Base-by-base conservation (phyloP, 2,113 vertebrate genomes). In the Cryptotis parvus region DNA sequence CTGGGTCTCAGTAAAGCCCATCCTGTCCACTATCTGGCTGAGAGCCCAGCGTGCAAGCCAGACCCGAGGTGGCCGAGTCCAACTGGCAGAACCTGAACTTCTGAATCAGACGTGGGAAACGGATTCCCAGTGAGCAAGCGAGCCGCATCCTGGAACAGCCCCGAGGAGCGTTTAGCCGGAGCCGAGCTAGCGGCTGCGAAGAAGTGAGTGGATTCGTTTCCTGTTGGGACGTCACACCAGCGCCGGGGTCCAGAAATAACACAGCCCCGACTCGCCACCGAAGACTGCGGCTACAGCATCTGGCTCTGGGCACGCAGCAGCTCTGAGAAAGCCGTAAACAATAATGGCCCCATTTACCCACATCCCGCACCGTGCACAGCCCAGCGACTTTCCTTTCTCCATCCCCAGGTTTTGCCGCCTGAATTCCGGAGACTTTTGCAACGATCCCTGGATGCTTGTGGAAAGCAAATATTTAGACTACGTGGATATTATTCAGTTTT, bases 391-490 rank as follows among this genome's bases (percentile, higher is more conserved):
- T n/a, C n/a, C n/a, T n/a, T 89, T 91, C 58, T 9, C 80, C 92
- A 12, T 77, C 74, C 31, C 75, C 0, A 0, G 68, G 43, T 69
- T 58, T 69, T 6, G 91, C 69, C 66, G 85, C 31, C 80, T 9
- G 90, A 45, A 0, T 2, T 72, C 27, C 6, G 52, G 24, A 79
- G 90, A 85, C 76, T 27, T 83, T 90, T 91, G 93, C 12, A 0
- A 39, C 0, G 35, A 90, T 93, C 92, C 95, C 91, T 9, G 12
- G 94, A 91, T 95, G 58, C 76, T 69, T 0, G 41, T 4, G 37
- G 91, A 93, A 95, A 92, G 90, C 96, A 97, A 97, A 96, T 96
- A 94, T 96, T 97, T 95, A 96, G 94, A 92, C 91, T 93, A 89
- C 18, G 43, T 9, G 95, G 68, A 92, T 87, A 78, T 96, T 94